Evolutionary conservation across 2,888 invertebrate genomes (phyloP).

Genomic region (Zaprionus obscuricornis): DNA sequence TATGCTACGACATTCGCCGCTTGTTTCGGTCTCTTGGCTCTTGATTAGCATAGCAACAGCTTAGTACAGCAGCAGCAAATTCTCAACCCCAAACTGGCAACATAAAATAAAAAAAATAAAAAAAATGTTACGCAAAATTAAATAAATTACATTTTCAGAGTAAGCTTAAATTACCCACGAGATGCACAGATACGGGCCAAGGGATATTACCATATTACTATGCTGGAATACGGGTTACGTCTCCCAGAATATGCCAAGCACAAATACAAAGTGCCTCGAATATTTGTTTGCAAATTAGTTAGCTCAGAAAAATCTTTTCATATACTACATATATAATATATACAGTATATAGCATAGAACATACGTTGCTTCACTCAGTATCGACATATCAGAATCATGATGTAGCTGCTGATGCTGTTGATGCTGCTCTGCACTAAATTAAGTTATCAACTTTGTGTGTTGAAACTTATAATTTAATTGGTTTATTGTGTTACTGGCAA

Average conservation of each 20-base stretch:
- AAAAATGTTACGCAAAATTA: conserved; percentile 32
- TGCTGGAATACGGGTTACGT: background rate
- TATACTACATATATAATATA: conserved; percentile 27
- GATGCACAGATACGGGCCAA: too few relatives aligned
- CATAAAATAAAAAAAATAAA: conserved; percentile 15
- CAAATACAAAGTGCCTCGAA: too few relatives aligned
- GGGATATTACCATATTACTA: too few relatives aligned
- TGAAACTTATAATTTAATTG: conserved; percentile 56
- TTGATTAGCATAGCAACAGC: conserved; percentile 49
- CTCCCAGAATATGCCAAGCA: too few relatives aligned
- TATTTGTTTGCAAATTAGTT: conserved; percentile 44
- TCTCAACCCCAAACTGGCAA: conserved; percentile 2
- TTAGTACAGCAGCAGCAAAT: background rate
- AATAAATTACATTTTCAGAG: conserved; percentile 42
- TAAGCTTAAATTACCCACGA: conserved; percentile 24
- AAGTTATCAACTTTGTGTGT: conserved; percentile 50
- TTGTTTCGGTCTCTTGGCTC: conserved; percentile 35
- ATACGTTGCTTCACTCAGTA: conserved; percentile 1
- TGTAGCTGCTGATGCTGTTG: conserved; percentile 24
- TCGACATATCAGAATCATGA: conserved; percentile 25
- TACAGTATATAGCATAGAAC: conserved; percentile 11
- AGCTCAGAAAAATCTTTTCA: conserved; percentile 31
- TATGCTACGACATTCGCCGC: conserved; percentile 62
- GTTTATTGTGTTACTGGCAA: conserved; percentile 60
- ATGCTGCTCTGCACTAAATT: too few relatives aligned